phyloP scores from a whole-genome alignment of 2,888 invertebrate genomes.

The Oscheius sp. region DNA sequence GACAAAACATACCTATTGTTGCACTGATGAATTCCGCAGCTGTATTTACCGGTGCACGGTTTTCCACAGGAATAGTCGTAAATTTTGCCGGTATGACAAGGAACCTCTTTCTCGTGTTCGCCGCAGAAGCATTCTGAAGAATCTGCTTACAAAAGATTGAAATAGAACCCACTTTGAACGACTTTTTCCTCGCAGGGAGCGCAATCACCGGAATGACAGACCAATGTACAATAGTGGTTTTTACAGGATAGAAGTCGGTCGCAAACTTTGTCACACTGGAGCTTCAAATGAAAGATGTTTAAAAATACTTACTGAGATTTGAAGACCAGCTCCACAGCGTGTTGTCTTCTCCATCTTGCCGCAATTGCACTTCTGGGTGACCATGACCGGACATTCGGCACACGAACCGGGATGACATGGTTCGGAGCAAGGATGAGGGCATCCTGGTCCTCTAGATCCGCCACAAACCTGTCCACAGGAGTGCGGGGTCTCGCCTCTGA shows the following conservation, averaged over 20 bases:
- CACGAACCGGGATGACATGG: constrained; percentile 95
- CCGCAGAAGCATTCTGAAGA: constrained; percentile 82
- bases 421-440: constrained; percentile 65
- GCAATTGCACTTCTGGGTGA: constrained; percentile 73
- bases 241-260: constrained; percentile 83
- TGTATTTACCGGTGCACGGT: constrained; percentile 67
- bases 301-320: constrained; percentile 43
- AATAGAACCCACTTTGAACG: constrained; percentile 78
- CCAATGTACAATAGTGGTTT: constrained; percentile 81
- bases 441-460: constrained; percentile 77
- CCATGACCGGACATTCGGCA: constrained; percentile 82
- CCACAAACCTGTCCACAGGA: constrained; percentile 90
- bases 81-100: constrained; percentile 76
- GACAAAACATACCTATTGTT: constrained; percentile 73
- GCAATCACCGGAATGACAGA: constrained; percentile 87
- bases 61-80: constrained; percentile 75
- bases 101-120: constrained; percentile 79
- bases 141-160: neutral
- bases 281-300: neutral
- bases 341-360: constrained; percentile 61
- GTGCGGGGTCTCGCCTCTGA: constrained; percentile 85
- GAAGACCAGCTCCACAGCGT: constrained; percentile 53
- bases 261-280: constrained; percentile 82
- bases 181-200: constrained; percentile 81
- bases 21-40: constrained; percentile 80